Evolutionary conservation across 2,797 vertebrate species (phyloP), one percentile per base, ranked within the genome.

Genomic region (Clarias laeviceps): DNA sequence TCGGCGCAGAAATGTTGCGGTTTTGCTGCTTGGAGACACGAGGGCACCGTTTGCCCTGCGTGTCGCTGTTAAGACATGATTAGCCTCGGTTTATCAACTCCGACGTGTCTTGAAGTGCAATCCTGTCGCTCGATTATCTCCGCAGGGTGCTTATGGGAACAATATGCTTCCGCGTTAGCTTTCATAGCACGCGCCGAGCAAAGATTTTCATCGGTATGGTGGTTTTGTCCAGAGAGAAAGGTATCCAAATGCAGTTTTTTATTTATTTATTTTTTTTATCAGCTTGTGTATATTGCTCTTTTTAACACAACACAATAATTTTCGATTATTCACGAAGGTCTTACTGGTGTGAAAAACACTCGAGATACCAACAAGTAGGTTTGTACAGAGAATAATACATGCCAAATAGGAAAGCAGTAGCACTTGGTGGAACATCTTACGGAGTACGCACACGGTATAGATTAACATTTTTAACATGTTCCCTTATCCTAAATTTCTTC

Each of bases 41-140:
- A 56, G 27, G 27, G 62, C 59, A 27, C 76, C 15, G 11, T 83
- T 80, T 54, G 40, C 54, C 80, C 34, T 24, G 82, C 62, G 54
- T 64, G 85, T 79, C 64, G 76, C 65, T 29, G 59, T 57, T 20
- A 56, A 77, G 82, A 57, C 85, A 80, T 86, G 91, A 91, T 88
- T 86, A 87, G 32, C 77, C 40, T 85, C 84, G 62, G 62, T 61
- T 65, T 83, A 68, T 12, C 76, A 82, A 87, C 32, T 20, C 24
- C 62, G 80, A 78, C 65, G n/a, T 34, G 45, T 65, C 76, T 87
- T 85, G 72, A 82, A 87, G 90, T 66, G 22, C 73, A 84, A 80
- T 91, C 90, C 85, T 72, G 86, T 70, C 85, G 90, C 86, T 89
- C 87, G 83, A 89, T 92, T 94, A 92, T 89, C 90, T 90, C 92